Evolutionary conservation across 2,888 invertebrate species (phyloP).

Genomic region (Nemoura dubitans): DNA sequence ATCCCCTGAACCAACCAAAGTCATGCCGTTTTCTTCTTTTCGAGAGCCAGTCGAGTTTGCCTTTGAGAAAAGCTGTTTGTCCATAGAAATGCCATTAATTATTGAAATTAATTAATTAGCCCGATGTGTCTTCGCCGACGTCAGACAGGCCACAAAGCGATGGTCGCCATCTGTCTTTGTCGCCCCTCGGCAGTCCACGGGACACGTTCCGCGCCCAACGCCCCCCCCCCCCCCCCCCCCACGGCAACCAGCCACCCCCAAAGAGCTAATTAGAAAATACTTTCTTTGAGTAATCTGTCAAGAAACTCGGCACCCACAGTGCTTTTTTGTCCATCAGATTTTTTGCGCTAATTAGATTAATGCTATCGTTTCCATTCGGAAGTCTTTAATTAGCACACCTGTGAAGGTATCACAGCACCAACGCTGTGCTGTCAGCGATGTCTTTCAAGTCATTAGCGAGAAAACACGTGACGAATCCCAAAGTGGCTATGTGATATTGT

Average conservation of each 20-base stretch:
- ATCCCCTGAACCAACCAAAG: too few species aligned
- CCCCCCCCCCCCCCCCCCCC: too few species aligned
- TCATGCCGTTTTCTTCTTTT: background rate
- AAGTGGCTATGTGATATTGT: too few species aligned
- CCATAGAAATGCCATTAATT: background rate
- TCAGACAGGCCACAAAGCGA: background rate
- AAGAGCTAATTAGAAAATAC: constrained; percentile 1
- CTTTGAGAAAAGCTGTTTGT: background rate
- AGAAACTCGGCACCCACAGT: background rate
- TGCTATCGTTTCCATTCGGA: background rate
- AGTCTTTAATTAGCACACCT: background rate
- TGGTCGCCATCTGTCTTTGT: background rate
- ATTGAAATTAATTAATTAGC: constrained; percentile 25
- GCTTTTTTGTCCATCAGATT: background rate
- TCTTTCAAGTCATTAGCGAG: too few species aligned
- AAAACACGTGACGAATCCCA: too few species aligned
- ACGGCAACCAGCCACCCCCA: background rate
- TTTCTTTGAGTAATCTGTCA: background rate
- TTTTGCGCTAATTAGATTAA: background rate
- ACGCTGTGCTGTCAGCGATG: too few species aligned
- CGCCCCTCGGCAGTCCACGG: background rate
- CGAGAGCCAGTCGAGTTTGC: background rate
- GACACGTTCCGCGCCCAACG: too few species aligned
- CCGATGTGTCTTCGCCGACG: background rate
- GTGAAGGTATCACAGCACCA: background rate